Percentiles rank a stretch among this genome's conserved stretches.
Conservation (phyloP, 2,113 vertebrate species). For the Xenopus borealis region DNA sequence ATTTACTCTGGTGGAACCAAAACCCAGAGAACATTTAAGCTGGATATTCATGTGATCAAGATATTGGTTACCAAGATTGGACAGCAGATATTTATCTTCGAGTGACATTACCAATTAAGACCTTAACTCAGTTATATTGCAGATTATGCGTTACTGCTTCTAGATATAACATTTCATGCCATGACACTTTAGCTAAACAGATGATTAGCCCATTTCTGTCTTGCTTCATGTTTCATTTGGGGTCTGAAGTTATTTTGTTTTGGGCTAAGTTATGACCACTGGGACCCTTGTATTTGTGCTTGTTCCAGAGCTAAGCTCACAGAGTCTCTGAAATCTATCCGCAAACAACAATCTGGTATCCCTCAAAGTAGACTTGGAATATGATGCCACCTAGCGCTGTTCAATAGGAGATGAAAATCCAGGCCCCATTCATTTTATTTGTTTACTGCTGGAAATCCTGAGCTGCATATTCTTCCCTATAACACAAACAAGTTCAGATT, state of each 20-base stretch:
- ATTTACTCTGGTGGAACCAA: too few species aligned
- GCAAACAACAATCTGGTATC: background rate
- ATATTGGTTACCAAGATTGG: too few species aligned
- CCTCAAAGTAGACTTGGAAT: slow-evolving; percentile 6
- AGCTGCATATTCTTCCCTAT: too few species aligned
- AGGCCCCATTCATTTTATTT: background rate
- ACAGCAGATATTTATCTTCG: too few species aligned
- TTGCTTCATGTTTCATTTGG: background rate
- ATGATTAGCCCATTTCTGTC: background rate
- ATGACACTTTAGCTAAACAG: background rate
- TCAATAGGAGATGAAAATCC: background rate
- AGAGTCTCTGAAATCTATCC: background rate
- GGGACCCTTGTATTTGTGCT: background rate
- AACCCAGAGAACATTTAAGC: too few species aligned
- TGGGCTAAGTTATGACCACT: background rate
- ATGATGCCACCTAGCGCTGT: slow-evolving; percentile 1
- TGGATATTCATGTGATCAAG: too few species aligned
- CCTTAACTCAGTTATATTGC: background rate
- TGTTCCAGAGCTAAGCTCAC: background rate
- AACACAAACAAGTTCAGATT: too few species aligned
- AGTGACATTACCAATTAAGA: background rate
- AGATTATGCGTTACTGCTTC: background rate
- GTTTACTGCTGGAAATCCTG: too few species aligned
- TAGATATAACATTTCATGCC: background rate
- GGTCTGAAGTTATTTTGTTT: background rate